A percentile compares a stretch with the other conserved stretches of the same genome.
phyloP scores from a whole-genome alignment of 2,113 vertebrate genomes.

The Oxyura jamaicensis region DNA sequence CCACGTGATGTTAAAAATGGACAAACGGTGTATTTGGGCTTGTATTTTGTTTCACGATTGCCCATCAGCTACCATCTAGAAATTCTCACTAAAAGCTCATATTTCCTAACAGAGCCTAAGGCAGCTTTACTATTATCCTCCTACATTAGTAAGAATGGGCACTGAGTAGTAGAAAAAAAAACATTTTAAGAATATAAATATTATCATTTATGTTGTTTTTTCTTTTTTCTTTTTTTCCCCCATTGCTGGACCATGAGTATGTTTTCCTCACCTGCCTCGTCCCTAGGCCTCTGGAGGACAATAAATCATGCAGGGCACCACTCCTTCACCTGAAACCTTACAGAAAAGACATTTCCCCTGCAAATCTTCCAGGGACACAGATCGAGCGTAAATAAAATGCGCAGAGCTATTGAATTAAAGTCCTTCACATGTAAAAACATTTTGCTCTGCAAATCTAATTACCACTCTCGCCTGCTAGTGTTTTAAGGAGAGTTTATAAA shows the following conservation, averaged over 20 bases:
- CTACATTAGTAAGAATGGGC: background rate
- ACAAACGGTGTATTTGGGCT: background rate
- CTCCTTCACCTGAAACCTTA: background rate
- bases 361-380: background rate
- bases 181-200: background rate
- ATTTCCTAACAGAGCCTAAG: background rate
- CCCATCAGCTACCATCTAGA: background rate
- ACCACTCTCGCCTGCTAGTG: background rate
- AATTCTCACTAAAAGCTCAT: background rate
- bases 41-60: background rate
- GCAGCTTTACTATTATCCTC: background rate
- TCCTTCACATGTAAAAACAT: background rate
- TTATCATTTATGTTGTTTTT: background rate
- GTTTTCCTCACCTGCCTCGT: background rate
- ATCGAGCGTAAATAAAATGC: background rate
- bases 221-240: background rate
- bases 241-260: background rate
- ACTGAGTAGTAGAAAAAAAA: background rate
- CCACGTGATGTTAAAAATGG: background rate
- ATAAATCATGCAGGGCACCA: background rate
- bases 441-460: background rate
- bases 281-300: background rate
- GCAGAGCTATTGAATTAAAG: background rate
- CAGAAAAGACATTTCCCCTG: background rate
- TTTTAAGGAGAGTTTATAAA: constrained; percentile 4